Evolutionary conservation across 2,113 vertebrate species (phyloP).

Genomic region (Henicopernis longicauda): DNA sequence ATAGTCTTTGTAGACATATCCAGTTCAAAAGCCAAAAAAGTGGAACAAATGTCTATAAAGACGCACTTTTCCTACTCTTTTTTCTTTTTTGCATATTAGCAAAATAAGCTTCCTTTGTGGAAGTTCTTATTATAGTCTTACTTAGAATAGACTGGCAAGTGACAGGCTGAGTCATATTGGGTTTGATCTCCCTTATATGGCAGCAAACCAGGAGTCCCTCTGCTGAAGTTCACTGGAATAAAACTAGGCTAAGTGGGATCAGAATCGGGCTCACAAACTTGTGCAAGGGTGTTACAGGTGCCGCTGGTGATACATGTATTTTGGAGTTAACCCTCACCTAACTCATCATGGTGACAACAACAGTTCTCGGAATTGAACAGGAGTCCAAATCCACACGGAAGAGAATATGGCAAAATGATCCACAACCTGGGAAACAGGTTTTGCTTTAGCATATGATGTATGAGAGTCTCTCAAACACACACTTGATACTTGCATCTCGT

Average conservation of each 20-base stretch:
- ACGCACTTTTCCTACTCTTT: background rate
- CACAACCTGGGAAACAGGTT: background rate
- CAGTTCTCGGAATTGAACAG: background rate
- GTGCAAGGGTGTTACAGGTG: background rate
- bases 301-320: background rate
- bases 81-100: slow-evolving; percentile 28
- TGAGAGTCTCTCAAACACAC: background rate
- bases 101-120: slow-evolving; percentile 45
- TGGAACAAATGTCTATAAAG: slow-evolving; percentile 21
- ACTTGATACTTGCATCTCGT: background rate
- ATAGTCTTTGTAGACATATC: slow-evolving; percentile 37
- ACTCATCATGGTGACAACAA: background rate
- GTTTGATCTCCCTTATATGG: slow-evolving; percentile 5
- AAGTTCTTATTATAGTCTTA: slow-evolving; percentile 51
- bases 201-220: slow-evolving; percentile 29
- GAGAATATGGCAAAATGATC: background rate
- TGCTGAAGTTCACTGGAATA: background rate
- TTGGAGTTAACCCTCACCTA: background rate
- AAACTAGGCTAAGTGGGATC: background rate
- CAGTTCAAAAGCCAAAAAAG: slow-evolving; percentile 22
- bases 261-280: background rate
- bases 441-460: background rate
- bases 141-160: slow-evolving; percentile 52
- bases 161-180: slow-evolving; percentile 21
- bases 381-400: background rate